phyloP scores from a whole-genome alignment of 2,888 invertebrate genomes.

The Entomobrya multifasciata region DNA sequence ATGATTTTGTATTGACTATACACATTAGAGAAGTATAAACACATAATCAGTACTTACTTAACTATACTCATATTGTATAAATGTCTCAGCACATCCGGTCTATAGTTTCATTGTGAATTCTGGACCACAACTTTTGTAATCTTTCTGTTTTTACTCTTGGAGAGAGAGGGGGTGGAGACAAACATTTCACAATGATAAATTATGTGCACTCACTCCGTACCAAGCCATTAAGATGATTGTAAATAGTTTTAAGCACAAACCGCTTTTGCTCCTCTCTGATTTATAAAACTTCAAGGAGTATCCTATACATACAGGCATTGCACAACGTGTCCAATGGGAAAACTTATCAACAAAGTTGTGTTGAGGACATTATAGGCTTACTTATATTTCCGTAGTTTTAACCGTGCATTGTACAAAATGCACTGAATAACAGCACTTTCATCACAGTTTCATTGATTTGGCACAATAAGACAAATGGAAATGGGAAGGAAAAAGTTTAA shows the following conservation, averaged over 20 bases:
- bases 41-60: too few relatives aligned
- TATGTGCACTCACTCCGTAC: slow-evolving; percentile 75
- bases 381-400: too few relatives aligned
- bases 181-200: slow-evolving; percentile 75
- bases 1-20: too few relatives aligned
- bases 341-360: too few relatives aligned
- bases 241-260: slow-evolving; percentile 75
- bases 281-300: too few relatives aligned
- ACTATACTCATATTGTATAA: too few relatives aligned
- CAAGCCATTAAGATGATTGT: slow-evolving; percentile 77
- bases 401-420: not conserved
- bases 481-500: slow-evolving; percentile 54
- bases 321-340: too few relatives aligned
- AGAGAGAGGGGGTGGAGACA: slow-evolving; percentile 73
- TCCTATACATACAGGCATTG: too few relatives aligned
- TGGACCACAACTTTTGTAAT: slow-evolving; percentile 26
- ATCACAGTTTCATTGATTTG: slow-evolving; percentile 7
- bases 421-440: too few relatives aligned
- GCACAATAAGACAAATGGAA: slow-evolving; percentile 21
- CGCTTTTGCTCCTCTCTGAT: slow-evolving; percentile 50
- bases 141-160: slow-evolving; percentile 51
- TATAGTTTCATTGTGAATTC: not conserved
- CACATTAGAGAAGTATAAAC: too few relatives aligned
- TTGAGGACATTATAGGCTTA: too few relatives aligned
- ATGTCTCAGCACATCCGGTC: too few relatives aligned